Evolutionary conservation across 2,888 invertebrate genomes (phyloP).

Genomic region (Dugesia japonica): DNA sequence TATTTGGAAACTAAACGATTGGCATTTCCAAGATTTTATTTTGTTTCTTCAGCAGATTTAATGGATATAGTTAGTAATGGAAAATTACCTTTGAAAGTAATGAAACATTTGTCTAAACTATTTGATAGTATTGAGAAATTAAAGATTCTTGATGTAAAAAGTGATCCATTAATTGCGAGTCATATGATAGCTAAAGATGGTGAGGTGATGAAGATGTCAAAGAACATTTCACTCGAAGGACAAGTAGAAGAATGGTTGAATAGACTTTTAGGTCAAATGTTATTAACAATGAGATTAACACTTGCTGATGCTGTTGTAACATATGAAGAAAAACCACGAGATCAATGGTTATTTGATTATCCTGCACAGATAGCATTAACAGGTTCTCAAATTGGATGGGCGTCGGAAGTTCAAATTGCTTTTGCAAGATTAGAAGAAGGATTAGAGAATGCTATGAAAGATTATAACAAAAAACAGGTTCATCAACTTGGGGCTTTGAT

Average conservation of each 20-base stretch:
- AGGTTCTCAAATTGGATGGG: slow-evolving; percentile 34
- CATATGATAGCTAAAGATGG: slow-evolving; percentile 36
- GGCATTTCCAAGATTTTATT: slow-evolving; percentile 88
- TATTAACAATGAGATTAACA: slow-evolving; percentile 35
- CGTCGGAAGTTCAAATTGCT: slow-evolving; percentile 55
- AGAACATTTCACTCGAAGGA: slow-evolving; percentile 34
- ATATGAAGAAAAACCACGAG: slow-evolving; percentile 37
- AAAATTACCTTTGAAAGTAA: slow-evolving; percentile 55
- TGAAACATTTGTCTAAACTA: slow-evolving; percentile 36
- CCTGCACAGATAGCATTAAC: slow-evolving; percentile 38
- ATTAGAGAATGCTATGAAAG: slow-evolving; percentile 75
- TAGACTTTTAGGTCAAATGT: slow-evolving; percentile 35
- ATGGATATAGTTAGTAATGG: slow-evolving; percentile 84
- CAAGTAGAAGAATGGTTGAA: slow-evolving; percentile 37
- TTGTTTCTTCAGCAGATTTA: slow-evolving; percentile 83
- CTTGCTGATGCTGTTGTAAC: slow-evolving; percentile 36
- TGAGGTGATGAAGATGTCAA: slow-evolving; percentile 35
- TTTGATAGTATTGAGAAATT: slow-evolving; percentile 36
- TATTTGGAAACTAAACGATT: slow-evolving; percentile 86
- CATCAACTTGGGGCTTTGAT: slow-evolving; percentile 30
- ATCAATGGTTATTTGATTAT: slow-evolving; percentile 38
- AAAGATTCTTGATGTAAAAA: slow-evolving; percentile 31
- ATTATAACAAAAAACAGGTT: slow-evolving; percentile 55
- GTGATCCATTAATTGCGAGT: slow-evolving; percentile 23
- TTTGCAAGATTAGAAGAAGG: slow-evolving; percentile 70